These are phyloP conservation scores for Hirudinaria manillensis DNA, from an alignment of 2,888 invertebrate species.

Conservation along the genomic window DNA sequence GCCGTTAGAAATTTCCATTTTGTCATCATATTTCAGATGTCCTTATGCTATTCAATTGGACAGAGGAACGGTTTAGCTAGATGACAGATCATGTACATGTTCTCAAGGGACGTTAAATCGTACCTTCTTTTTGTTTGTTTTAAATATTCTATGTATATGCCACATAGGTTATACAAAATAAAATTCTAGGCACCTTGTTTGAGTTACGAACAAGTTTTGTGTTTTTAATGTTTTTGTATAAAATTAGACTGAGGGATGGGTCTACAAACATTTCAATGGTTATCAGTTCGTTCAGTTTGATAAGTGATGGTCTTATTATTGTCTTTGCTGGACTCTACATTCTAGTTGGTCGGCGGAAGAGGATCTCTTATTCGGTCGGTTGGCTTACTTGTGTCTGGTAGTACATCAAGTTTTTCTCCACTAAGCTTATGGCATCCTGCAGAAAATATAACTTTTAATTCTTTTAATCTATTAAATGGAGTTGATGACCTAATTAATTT, in stretches of 20 bases:
- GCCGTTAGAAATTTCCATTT: neutral
- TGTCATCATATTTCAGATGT: constrained; percentile 7
- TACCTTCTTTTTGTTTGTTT: constrained; percentile 5
- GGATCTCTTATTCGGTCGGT: no score
- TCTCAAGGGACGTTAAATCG: neutral
- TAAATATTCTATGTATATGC: constrained; percentile 15
- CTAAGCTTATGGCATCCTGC: no score
- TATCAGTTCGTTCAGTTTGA: no score
- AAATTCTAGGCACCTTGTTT: constrained; percentile 14
- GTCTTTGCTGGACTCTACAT: no score
- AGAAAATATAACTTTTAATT: no score
- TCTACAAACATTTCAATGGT: no score
- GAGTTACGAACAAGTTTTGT: neutral
- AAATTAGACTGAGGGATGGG: neutral
- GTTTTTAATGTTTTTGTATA: neutral
- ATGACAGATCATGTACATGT: constrained; percentile 9
- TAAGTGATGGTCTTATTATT: no score
- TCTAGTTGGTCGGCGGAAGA: no score
- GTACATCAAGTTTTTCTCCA: no score
- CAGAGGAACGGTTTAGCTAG: neutral
- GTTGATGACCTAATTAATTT: no score
- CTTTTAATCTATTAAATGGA: no score
- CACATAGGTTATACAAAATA: constrained; percentile 5
- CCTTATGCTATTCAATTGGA: constrained; percentile 1
- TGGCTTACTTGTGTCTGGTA: no score